Base-by-base conservation (phyloP, 2,113 vertebrate genomes). In the Pluvianellus socialis region DNA sequence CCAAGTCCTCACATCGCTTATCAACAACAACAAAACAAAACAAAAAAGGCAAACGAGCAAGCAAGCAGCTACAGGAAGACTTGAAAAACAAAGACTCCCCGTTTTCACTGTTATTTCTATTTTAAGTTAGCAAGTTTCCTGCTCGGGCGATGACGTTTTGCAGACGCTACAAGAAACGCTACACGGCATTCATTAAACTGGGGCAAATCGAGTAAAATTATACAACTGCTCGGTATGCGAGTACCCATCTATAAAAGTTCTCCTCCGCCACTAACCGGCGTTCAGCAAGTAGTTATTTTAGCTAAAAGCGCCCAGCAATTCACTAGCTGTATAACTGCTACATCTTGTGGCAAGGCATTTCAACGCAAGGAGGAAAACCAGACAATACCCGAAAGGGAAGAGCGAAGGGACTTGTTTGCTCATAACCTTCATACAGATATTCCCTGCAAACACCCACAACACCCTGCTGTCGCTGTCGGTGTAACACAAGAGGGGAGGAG, bases 261-360 rank as follows among this genome's bases (percentile, higher is more conserved):
- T 84, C 77, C 71, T 67, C 75, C 18, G 12, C 71, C 94, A 38
- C 88, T 67, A 91, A 59, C 80, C 2, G 73, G 95, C 94, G 73
- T 81, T 94, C 95, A 88, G 93, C 89, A 95, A 98, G 97, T 94
- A 97, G 91, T 92, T 94, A 97, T 98, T 97, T 94, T 72, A 83
- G 95, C 94, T 63, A 90, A 97, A 96, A 94, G 95, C 94, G 65
- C 68, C 47, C 20, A 94, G 88, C 74, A 79, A 75, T 86, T 95
- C 94, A 96, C 97, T 92, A 71, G 96, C 97, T 97, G 98, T 96
- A 77, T 94, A 96, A 98, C 97, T 97, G 98, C 98, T 98, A 98
- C 98, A 98, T 98, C 98, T 98, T 98, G 98, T 95, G 98, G 98
- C 96, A 95, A 96, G n/a, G 94, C 90, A 89, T 89, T 91, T 96